Evolutionary conservation across 2,797 vertebrate genomes (phyloP).

Genomic region (Rallus crepitans): DNA sequence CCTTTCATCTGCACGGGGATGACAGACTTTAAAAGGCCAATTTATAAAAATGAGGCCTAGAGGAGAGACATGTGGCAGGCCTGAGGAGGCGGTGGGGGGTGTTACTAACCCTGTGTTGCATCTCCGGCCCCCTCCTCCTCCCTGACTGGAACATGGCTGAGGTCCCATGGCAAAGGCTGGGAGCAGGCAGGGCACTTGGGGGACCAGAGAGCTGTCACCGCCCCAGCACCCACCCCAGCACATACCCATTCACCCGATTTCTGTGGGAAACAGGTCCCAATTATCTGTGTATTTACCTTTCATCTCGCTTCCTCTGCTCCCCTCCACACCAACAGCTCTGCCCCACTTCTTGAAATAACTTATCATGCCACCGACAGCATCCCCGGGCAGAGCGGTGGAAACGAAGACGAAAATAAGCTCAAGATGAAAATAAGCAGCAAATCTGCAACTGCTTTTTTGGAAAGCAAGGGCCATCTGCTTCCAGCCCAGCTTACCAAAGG

Average conservation of each 20-base stretch:
- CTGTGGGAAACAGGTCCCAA: conserved; percentile 2
- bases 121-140: not conserved
- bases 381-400: not conserved
- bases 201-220: not conserved
- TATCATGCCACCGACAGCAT: conserved; percentile 46
- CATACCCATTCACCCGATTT: not conserved
- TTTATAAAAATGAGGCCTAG: conserved; percentile 48
- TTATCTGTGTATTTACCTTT: conserved; percentile 41
- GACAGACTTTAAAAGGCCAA: conserved; percentile 65
- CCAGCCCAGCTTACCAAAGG: not conserved
- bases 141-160: accelerated
- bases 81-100: not conserved
- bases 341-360: conserved; percentile 65
- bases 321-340: conserved; percentile 31
- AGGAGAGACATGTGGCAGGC: conserved; percentile 48
- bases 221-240: not conserved
- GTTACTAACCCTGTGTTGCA: not conserved
- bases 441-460: not conserved
- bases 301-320: conserved; percentile 6
- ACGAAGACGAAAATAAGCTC: not conserved
- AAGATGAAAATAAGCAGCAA: conserved; percentile 32
- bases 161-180: not conserved
- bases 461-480: not conserved
- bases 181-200: not conserved
- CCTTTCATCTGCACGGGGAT: conserved; percentile 57